Base-by-base conservation (phyloP, 1,140 invertebrate species). In the Reticulitermes speratus region DNA sequence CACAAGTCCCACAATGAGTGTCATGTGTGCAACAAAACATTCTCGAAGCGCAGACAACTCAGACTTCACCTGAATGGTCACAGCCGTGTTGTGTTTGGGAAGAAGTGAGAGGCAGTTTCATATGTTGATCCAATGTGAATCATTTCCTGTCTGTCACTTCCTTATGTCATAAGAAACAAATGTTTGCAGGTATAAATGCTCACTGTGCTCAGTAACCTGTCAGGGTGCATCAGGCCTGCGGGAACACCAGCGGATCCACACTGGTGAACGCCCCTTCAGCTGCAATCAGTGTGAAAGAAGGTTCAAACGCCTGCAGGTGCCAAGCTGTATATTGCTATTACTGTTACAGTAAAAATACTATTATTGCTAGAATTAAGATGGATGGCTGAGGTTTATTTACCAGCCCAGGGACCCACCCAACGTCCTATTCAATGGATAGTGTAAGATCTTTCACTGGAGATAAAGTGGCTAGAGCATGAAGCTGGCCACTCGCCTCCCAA, bases 221-320 rank as follows among this genome's bases (percentile, higher is more conserved):
- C 59, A 48, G 25, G 48, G 81, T 11, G n/a, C 65, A 16, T 55
- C 82, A 7, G 82, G 86, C 21, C 86, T 86, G 32, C 82, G 65
- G 48, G 86, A 48, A 32, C 86, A 86, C 21, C 30, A 55, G 12
- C 82, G 86, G 12, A 83, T 82, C 19, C 86, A 86, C 19, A 82
- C 84, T 59, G 86, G 86, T 21, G 86, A 86, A 25, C 38, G 86
- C 9, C 86, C 86, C 23, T 86, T 59, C 55, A 81, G 21, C 32
- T 86, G 86, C 45, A 82, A 30, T 16, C 86, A 86, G 59, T 86
- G 86, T 44, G 44, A 86, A 16, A 84, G 44, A 44, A 86, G 44
- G 30, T 86, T 86, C 59, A 86, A 86, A 82, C 82, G 86, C n/a
- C 86, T 59, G 16, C 82, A 86, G 83, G 86, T 86, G 75, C 16